Conservation (phyloP, 2,113 vertebrate genomes). For the Uria lomvia region DNA sequence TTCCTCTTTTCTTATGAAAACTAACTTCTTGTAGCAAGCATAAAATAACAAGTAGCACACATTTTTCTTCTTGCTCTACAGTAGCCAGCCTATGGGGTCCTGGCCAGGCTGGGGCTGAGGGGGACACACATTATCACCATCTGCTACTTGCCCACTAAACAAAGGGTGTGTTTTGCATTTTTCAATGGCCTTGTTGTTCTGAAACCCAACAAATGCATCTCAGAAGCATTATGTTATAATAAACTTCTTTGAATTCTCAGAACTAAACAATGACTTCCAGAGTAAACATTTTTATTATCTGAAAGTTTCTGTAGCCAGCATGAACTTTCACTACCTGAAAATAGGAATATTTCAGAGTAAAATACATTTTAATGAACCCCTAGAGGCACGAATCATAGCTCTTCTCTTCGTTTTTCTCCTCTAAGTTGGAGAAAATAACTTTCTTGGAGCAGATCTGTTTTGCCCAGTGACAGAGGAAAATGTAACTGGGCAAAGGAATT, state of each 20-base stretch:
- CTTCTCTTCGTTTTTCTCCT: neutral
- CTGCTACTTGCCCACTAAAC: neutral
- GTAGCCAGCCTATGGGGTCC: neutral
- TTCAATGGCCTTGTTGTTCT: neutral
- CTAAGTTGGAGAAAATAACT: neutral
- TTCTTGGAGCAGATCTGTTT: neutral
- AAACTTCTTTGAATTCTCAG: neutral
- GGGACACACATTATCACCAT: rapidly evolving
- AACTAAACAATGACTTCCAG: neutral
- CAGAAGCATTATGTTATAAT: neutral
- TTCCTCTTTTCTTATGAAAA: neutral
- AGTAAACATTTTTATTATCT: neutral
- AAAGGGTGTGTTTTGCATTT: neutral
- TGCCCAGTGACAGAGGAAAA: neutral
- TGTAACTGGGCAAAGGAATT: neutral
- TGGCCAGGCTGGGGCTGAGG: neutral
- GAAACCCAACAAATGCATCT: neutral
- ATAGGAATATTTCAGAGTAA: neutral
- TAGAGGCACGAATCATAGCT: neutral
- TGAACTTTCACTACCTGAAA: neutral
- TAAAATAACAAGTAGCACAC: neutral
- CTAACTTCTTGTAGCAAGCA: neutral
- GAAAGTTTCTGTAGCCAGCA: neutral
- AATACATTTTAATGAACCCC: neutral
- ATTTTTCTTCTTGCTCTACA: neutral